These are phyloP conservation scores for Chrysaora quinquecirrha DNA, from an alignment of 30 jellyfish, hydroid and myxozoan genomes.

Conservation along the genomic window DNA sequence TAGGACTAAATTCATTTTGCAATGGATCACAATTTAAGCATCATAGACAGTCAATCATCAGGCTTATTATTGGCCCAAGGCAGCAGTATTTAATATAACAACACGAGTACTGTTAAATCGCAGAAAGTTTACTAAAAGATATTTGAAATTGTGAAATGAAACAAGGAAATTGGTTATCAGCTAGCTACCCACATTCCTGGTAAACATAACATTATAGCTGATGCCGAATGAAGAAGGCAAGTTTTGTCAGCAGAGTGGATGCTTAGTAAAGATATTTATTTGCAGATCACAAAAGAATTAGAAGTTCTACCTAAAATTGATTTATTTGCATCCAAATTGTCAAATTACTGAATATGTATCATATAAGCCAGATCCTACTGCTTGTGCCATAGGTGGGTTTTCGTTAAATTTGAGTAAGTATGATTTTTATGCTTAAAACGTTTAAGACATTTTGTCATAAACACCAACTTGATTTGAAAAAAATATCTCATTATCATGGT, in stretches of 20 bases:
- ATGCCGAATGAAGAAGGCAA: not conserved
- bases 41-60: no score
- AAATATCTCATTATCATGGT: not conserved
- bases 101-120: not conserved
- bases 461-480: not conserved
- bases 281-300: not conserved
- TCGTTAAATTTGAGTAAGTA: not conserved
- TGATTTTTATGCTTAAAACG: not conserved
- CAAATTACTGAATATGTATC: not conserved
- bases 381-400: not conserved
- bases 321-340: not conserved
- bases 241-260: not conserved
- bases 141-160: not conserved
- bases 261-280: not conserved
- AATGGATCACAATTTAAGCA: not conserved
- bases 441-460: not conserved
- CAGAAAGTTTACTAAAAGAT: not conserved
- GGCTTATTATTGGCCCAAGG: not conserved
- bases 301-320: not conserved
- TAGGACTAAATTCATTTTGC: constrained; percentile 4
- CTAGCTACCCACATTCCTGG: not conserved
- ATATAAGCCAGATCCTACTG: not conserved
- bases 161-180: not conserved
- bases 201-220: not conserved
- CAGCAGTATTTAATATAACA: not conserved